These are phyloP conservation scores for Mactromeris polynyma DNA, from an alignment of 2,888 invertebrate species.

Conservation along the genomic window DNA sequence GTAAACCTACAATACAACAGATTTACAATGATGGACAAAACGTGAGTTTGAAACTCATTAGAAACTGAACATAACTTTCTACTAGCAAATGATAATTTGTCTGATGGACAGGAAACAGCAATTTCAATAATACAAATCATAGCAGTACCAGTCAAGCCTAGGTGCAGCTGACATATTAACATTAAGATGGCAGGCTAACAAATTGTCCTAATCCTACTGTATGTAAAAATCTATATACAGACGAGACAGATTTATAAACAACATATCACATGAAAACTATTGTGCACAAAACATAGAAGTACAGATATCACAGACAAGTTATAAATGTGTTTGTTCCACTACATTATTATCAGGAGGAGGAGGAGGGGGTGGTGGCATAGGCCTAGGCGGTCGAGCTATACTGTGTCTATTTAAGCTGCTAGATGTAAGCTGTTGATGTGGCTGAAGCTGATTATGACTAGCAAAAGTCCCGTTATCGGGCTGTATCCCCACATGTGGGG, in stretches of 20 bases:
- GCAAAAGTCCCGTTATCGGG: conserved; percentile 59
- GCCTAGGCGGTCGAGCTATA: conserved; percentile 74
- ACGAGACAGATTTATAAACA: conserved; percentile 38
- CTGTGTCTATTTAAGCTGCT: conserved; percentile 73
- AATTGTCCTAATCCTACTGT: not conserved
- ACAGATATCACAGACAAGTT: conserved; percentile 63
- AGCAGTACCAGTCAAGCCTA: not conserved
- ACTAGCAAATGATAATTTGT: too few species aligned
- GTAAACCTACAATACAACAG: too few species aligned
- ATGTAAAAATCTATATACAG: not conserved
- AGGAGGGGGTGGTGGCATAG: conserved; percentile 81
- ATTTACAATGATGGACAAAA: too few species aligned
- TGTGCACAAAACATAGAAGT: conserved; percentile 34
- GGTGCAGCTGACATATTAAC: not conserved
- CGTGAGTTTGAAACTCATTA: too few species aligned
- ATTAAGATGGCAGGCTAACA: not conserved
- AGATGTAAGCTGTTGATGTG: conserved; percentile 57
- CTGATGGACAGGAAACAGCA: not conserved
- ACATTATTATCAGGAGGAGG: conserved; percentile 77
- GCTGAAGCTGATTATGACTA: conserved; percentile 66
- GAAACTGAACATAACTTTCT: too few species aligned
- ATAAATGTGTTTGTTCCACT: conserved; percentile 82
- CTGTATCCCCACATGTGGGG: conserved; percentile 44
- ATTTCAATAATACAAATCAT: not conserved
- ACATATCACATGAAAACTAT: conserved; percentile 42